phyloP scores from a whole-genome alignment of 2,113 vertebrate genomes.

The Antennarius striatus region DNA sequence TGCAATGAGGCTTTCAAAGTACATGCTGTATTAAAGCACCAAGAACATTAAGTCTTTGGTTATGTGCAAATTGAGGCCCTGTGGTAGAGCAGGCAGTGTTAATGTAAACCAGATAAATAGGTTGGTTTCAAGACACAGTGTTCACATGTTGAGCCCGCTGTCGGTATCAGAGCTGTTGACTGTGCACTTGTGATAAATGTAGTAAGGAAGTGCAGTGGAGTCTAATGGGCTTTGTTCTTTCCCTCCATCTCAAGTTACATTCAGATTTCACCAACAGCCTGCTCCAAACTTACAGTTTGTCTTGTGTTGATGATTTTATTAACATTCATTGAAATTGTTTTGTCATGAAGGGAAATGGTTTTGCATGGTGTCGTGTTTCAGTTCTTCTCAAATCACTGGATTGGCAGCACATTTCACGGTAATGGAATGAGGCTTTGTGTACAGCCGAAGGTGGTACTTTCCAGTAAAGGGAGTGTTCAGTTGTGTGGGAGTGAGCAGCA shows the following conservation, averaged over 20 bases:
- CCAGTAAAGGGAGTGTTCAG: not conserved
- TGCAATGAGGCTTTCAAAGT: no score
- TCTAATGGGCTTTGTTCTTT: constrained; percentile 25
- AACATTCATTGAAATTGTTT: constrained; percentile 15
- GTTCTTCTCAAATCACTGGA: constrained; percentile 14
- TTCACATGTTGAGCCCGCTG: not conserved
- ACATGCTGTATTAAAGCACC: no score
- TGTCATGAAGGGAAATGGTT: not conserved
- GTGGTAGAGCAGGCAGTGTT: no score
- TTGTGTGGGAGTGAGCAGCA: constrained; percentile 1
- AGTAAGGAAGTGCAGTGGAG: constrained; percentile 15
- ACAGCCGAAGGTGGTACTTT: not conserved
- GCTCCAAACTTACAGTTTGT: constrained; percentile 5
- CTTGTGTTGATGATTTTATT: constrained; percentile 8
- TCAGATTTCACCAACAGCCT: constrained; percentile 1
- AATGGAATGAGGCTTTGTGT: not conserved
- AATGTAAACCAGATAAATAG: not conserved
- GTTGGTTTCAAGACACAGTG: not conserved
- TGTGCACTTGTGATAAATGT: constrained; percentile 3
- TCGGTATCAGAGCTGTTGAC: constrained; percentile 1
- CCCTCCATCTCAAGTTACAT: constrained; percentile 37
- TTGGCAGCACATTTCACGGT: constrained; percentile 2
- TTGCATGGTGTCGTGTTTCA: not conserved
- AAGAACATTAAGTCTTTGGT: no score
- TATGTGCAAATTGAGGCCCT: no score